Conservation (phyloP, 2,797 vertebrate species). For the Sciurus carolinensis region DNA sequence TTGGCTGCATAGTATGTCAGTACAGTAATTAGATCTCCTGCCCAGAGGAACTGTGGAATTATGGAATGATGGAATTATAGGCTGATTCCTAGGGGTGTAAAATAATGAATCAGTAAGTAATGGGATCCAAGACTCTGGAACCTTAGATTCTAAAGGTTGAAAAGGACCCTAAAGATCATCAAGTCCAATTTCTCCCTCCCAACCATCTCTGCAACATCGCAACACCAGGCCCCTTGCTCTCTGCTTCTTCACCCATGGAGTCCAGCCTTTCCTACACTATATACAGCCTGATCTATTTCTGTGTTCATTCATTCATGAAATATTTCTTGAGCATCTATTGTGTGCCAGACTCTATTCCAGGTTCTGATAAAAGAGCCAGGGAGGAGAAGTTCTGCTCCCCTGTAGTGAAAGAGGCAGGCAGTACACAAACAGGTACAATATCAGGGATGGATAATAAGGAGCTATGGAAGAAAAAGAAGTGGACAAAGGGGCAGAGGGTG, state of each 20-base stretch:
- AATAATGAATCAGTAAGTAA: background rate
- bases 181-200: background rate
- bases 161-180: background rate
- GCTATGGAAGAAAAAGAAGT: background rate
- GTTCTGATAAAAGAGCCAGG: background rate
- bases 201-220: background rate
- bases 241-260: background rate
- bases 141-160: background rate
- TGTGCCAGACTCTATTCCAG: background rate
- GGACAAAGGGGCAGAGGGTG: background rate
- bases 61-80: background rate
- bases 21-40: background rate
- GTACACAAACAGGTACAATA: background rate
- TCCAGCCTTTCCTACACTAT: background rate
- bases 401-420: background rate
- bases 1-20: background rate
- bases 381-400: background rate
- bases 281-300: background rate
- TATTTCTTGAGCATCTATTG: slow-evolving; percentile 19
- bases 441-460: background rate
- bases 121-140: background rate
- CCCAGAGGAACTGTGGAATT: background rate
- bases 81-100: background rate
- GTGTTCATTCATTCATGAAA: background rate
- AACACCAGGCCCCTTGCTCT: background rate